Base-by-base conservation (phyloP, 2,113 vertebrate species). In the Oostethus manadensis region DNA sequence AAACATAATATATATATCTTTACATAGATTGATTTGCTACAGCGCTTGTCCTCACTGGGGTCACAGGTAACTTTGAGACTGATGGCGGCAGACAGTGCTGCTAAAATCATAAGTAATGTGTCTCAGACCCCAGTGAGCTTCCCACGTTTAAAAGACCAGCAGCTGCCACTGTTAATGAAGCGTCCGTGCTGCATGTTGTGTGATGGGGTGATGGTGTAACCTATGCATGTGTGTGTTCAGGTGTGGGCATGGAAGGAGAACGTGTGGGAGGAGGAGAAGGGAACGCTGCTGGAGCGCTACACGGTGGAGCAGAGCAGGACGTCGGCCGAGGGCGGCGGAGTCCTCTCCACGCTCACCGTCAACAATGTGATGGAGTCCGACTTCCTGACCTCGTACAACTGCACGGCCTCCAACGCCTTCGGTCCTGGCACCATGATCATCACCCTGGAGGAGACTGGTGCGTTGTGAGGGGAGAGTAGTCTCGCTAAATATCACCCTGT, bases 231-330 rank as follows among this genome's bases (percentile, higher is more conserved):
- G 33, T 61, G 42, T 60, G 42, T 47, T 6, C 73, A 96, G 96
- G 95, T 95, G 0, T 98, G 96, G 95, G 93, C 94, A 0, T 98
- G 94, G 95, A 94, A 96, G 78, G 96, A 98, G 85, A 97, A 96
- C 46, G 88, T 95, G 42, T 78, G 96, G 88, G 95, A 98, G 76
- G 90, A 91, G 20, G 96, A 95, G 38, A 94, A 86, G 58, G 89
- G 89, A 7, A 91, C 87, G 1, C 78, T 96, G 3, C 82, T 93
- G 84, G 96, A 98, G 68, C 76, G 95, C 9, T 98, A 98, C 85
- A 96, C 94, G 0, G 95, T 98, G 76, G 96, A 98, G 78, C 89
- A 94, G 77, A 94, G 89, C 29, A 93, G 92, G 57, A 85, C 87
- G 1, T 70, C 77, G 0, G 58, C 78, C 0, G 88, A 88, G 0